These are phyloP conservation scores for Apodemus agrarius DNA, from an alignment of 2,797 vertebrate genomes.

Conservation along the genomic window DNA sequence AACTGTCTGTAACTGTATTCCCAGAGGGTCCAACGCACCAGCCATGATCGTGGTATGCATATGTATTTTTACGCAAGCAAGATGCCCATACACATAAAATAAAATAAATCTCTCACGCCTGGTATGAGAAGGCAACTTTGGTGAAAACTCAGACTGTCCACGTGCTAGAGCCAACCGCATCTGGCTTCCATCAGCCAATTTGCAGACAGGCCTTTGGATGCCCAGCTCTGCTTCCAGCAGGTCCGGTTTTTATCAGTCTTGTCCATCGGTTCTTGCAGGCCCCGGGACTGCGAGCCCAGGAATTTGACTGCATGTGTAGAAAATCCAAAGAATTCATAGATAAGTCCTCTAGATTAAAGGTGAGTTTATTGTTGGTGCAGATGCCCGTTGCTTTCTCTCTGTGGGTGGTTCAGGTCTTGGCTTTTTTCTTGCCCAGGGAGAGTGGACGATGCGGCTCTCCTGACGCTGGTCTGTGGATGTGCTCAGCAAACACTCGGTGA, in stretches of 20 bases:
- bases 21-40: background rate
- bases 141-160: background rate
- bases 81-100: background rate
- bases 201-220: background rate
- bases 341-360: background rate
- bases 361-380: background rate
- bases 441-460: background rate
- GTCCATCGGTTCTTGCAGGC: no score
- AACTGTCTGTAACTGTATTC: background rate
- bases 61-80: background rate
- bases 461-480: background rate
- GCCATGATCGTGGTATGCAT: background rate
- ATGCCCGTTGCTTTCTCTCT: background rate
- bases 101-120: background rate
- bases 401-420: background rate
- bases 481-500: background rate
- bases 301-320: background rate
- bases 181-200: background rate
- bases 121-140: background rate
- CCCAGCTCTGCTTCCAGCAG: background rate
- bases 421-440: background rate
- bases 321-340: background rate
- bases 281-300: background rate
- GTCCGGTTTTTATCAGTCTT: accelerated
- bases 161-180: background rate